Conservation (phyloP, 2,888 invertebrate genomes). For the Drosophila austrosaltans region DNA sequence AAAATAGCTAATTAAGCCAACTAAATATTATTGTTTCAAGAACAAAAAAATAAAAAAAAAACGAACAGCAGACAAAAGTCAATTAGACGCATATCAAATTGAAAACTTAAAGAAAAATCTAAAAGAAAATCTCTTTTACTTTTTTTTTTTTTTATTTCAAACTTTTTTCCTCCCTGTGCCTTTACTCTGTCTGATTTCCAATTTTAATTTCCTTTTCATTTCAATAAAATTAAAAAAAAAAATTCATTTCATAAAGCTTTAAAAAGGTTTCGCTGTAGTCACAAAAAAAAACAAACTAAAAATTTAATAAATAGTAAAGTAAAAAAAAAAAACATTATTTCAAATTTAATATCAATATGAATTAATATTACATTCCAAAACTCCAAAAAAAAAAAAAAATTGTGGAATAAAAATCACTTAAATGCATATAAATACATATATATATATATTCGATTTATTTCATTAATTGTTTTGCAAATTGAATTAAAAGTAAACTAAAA, state of each 20-base stretch:
- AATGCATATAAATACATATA: conserved; percentile 35
- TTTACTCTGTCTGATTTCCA: conserved; percentile 57
- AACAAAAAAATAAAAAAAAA: background rate
- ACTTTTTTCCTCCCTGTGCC: conserved; percentile 71
- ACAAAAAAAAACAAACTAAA: conserved; percentile 47
- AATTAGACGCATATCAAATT: conserved; percentile 72
- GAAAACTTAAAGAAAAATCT: background rate
- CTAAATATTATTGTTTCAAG: conserved; percentile 32
- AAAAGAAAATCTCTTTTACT: conserved; percentile 15
- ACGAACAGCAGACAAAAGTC: conserved; percentile 45
- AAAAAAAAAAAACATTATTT: conserved; percentile 37
- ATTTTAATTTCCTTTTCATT: conserved; percentile 17
- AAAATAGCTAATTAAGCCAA: conserved; percentile 44
- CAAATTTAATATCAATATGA: conserved; percentile 17
- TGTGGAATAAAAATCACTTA: conserved; percentile 15
- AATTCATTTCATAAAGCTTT: conserved; percentile 61
- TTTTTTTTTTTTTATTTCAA: conserved; percentile 12
- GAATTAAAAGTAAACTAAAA: conserved; percentile 18
- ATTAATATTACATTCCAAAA: background rate
- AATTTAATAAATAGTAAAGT: conserved; percentile 27
- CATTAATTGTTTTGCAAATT: conserved; percentile 34
- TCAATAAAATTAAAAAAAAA: conserved; percentile 6
- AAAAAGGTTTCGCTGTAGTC: conserved; percentile 80
- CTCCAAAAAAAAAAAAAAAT: too few species aligned
- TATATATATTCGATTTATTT: conserved; percentile 38